These are phyloP conservation scores for Drosophila nigromelanica DNA, from an alignment of 1,140 invertebrate genomes.

Conservation along the genomic window DNA sequence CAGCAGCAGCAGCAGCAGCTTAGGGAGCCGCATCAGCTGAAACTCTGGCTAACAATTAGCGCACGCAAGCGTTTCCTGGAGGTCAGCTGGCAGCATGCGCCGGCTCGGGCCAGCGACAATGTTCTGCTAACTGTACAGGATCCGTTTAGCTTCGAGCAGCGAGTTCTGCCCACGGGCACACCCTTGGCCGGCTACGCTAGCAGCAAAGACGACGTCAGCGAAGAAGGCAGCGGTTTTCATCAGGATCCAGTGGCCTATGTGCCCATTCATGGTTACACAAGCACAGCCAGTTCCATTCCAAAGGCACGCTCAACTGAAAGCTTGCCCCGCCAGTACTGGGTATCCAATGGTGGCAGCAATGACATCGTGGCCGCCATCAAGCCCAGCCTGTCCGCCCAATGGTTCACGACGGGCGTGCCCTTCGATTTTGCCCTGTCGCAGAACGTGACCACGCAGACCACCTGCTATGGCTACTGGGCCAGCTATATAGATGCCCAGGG, in stretches of 20 bases:
- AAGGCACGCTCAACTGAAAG: not conserved
- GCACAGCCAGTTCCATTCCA: not conserved
- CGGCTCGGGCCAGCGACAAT: constrained; percentile 51
- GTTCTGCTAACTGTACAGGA: constrained; percentile 66
- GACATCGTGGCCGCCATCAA: constrained; percentile 66
- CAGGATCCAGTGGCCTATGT: constrained; percentile 41
- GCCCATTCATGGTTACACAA: constrained; percentile 59
- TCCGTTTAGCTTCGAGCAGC: constrained; percentile 58
- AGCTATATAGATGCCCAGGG: constrained; percentile 69
- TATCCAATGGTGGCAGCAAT: constrained; percentile 64
- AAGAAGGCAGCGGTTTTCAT: constrained; percentile 55
- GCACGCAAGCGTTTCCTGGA: constrained; percentile 75
- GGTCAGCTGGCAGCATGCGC: constrained; percentile 77
- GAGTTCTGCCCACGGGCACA: constrained; percentile 42
- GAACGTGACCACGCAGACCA: constrained; percentile 54
- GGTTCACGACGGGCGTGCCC: constrained; percentile 78
- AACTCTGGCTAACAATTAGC: constrained; percentile 78
- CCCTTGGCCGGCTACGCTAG: constrained; percentile 58
- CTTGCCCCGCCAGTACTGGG: constrained; percentile 47
- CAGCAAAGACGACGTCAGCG: constrained; percentile 16
- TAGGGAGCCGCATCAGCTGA: constrained; percentile 20
- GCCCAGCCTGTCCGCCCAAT: constrained; percentile 54
- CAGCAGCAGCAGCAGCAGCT: not conserved
- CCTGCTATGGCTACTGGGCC: constrained; percentile 81
- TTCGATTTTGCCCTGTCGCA: constrained; percentile 68